Conservation (phyloP, 2,888 invertebrate species). For the Keiferia lycopersicella region DNA sequence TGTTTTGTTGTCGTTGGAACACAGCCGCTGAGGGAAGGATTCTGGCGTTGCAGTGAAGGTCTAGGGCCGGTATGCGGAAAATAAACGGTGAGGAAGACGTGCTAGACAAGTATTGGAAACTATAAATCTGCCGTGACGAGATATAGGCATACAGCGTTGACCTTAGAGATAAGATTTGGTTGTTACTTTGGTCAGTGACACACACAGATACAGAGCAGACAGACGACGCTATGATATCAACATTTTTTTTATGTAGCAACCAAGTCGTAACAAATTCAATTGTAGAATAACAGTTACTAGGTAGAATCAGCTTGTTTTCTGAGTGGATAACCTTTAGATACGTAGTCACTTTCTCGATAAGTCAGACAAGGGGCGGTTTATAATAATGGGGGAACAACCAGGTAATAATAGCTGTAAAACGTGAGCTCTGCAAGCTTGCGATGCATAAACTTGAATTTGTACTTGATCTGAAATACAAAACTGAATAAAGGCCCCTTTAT, state of each 20-base stretch:
- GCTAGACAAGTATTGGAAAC: conserved; percentile 36
- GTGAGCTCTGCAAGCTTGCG: not conserved
- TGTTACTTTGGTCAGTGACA: conserved; percentile 32
- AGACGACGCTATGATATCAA: not conserved
- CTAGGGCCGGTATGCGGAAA: conserved; percentile 76
- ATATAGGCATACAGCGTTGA: conserved; percentile 31
- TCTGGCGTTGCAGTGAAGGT: conserved; percentile 73
- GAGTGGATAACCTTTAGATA: conserved; percentile 47
- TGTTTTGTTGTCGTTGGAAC: conserved; percentile 74
- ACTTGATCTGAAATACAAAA: not conserved
- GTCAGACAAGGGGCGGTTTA: conserved; percentile 52
- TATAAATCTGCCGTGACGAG: conserved; percentile 34
- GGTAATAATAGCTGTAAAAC: conserved; percentile 51
- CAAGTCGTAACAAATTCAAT: not conserved
- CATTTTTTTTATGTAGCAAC: not conserved
- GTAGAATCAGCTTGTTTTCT: conserved; percentile 31
- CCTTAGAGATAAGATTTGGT: conserved; percentile 48
- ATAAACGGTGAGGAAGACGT: conserved; percentile 69
- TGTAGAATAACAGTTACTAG: not conserved
- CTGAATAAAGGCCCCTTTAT: conserved; percentile 1
- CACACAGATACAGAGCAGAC: not conserved
- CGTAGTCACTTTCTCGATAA: conserved; percentile 46
- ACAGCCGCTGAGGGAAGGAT: conserved; percentile 62
- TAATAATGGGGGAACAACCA: conserved; percentile 52
- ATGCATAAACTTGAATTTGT: not conserved